Evolutionary conservation across 2,888 invertebrate species (phyloP).

Genomic region (Torymus auratus): DNA sequence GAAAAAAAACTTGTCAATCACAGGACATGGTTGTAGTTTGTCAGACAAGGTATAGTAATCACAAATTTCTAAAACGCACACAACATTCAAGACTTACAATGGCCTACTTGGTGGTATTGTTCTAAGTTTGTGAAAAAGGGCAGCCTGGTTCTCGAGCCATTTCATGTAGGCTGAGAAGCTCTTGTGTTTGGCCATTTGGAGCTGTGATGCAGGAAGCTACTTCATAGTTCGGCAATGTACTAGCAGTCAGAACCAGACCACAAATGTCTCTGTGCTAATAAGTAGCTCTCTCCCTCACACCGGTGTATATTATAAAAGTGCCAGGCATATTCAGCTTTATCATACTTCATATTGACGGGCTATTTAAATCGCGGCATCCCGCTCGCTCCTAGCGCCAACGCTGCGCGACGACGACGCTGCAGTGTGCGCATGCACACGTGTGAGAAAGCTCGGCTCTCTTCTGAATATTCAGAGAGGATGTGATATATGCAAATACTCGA

Average conservation of each 20-base stretch:
- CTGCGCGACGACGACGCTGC: not conserved
- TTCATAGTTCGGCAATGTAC: slow-evolving; percentile 20
- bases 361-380: slow-evolving; percentile 46
- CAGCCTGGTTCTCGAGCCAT: slow-evolving; percentile 49
- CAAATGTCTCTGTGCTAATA: slow-evolving; percentile 21
- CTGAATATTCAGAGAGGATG: no score
- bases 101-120: slow-evolving; percentile 47
- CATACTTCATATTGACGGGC: slow-evolving; percentile 46
- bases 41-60: slow-evolving; percentile 12
- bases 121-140: slow-evolving; percentile 38
- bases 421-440: slow-evolving; percentile 19
- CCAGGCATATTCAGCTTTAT: slow-evolving; percentile 35
- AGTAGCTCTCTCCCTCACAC: slow-evolving; percentile 17
- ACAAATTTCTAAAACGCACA: slow-evolving; percentile 41
- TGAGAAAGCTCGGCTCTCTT: slow-evolving; percentile 20
- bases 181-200: slow-evolving; percentile 43
- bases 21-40: slow-evolving; percentile 2
- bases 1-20: slow-evolving; percentile 21
- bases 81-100: slow-evolving; percentile 50
- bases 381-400: slow-evolving; percentile 37
- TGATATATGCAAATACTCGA: no score
- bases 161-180: slow-evolving; percentile 42
- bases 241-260: not conserved
- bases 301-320: slow-evolving; percentile 41
- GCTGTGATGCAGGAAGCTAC: slow-evolving; percentile 17